Evolutionary conservation across 2,888 invertebrate species (phyloP), one percentile per base, ranked within the genome.

Genomic region (Sipha maydis): DNA sequence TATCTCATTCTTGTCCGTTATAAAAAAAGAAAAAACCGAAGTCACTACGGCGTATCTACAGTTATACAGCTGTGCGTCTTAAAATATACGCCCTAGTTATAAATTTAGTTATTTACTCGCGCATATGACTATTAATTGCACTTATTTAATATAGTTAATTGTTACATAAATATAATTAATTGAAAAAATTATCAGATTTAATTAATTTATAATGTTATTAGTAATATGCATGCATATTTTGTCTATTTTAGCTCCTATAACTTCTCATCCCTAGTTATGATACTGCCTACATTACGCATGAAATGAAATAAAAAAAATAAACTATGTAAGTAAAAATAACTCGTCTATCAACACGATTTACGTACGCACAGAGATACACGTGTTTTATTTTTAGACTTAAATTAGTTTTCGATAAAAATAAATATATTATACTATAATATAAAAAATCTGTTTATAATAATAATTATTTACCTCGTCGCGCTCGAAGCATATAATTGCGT

Each of bases 1-100:
- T 34, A 54, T 25, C 25, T 48, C 71, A 25, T 83, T 83, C n/a
- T 83, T 48, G 8, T 38, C 41, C 69, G 41, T 82, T 69, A 69
- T 77, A 41, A 75, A 84, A 28, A 76, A 61, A 34, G 21, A 71
- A 73, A 73, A 73, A 76, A 85, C 38, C 31, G 69, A 54, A 80
- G 28, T 73, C 75, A 88, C 48, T 71, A 31, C 75, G 28, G 82
- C 88, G 88, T 88, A 80, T 88, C 88, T 75, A 88, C 80, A 80
- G 79, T 85, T 85, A 85, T 84, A 73, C 3, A 5, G 25, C 25
- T 28, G 3, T n/a, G 41, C 41, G 75, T 75, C 67, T 41, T 80
- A 88, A 82, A 88, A 88, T 82, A 75, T 80, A 88, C 67, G 82
- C 48, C 75, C 82, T 61, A 88, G 28, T 88, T 80, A 61, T 67